Evolutionary conservation across 1,140 invertebrate species (phyloP).

Genomic region (Yoshiicerus persimilis): DNA sequence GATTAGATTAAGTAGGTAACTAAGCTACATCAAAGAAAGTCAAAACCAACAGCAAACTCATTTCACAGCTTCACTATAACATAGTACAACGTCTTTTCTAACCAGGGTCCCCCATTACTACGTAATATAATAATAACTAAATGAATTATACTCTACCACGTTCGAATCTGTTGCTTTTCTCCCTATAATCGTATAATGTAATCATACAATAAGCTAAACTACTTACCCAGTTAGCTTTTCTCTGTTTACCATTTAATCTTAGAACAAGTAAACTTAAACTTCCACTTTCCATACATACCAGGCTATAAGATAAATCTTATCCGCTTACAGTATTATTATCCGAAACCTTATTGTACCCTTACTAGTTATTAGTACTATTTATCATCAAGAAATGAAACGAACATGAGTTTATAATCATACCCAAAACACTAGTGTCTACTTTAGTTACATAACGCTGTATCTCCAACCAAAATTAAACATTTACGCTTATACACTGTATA

Average conservation of each 20-base stretch:
- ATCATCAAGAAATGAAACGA: background rate
- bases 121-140: background rate
- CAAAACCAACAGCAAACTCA: background rate
- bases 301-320: background rate
- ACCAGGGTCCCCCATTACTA: background rate
- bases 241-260: too few relatives aligned
- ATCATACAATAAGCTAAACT: background rate
- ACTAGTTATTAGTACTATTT: background rate
- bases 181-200: background rate
- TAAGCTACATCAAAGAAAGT: background rate
- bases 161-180: background rate
- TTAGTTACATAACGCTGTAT: background rate
- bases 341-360: background rate
- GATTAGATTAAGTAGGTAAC: background rate
- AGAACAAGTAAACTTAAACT: background rate
- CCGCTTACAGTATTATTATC: background rate
- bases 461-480: background rate
- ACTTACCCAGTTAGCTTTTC: too few relatives aligned
- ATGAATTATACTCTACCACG: background rate
- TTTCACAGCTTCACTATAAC: background rate
- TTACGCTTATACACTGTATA: too few relatives aligned
- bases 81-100: too few relatives aligned
- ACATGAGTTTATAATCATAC: background rate
- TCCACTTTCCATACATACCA: background rate
- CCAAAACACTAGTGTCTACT: background rate